phyloP scores from a whole-genome alignment of 2,888 invertebrate genomes.

The Micoletzkya japonica region DNA sequence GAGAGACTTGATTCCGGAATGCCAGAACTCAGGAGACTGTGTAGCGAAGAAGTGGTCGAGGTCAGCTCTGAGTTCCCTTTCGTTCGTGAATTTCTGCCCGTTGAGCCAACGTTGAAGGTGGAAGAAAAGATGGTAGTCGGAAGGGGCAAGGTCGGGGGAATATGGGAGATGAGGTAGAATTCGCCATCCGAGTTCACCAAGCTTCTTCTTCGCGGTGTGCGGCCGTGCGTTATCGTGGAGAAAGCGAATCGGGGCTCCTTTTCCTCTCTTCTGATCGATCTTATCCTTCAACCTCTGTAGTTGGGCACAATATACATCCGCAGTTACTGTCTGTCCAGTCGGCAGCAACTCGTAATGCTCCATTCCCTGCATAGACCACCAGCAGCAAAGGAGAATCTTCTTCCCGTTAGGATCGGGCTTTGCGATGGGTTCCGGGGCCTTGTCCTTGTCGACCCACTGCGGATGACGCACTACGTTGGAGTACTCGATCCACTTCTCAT shows the following conservation, averaged over 20 bases:
- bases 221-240: constrained; percentile 21
- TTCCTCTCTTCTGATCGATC: neutral
- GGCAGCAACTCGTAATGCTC: constrained; percentile 3
- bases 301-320: neutral
- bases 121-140: constrained; percentile 10
- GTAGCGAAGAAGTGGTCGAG: neutral
- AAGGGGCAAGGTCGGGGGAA: constrained; percentile 14
- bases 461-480: neutral
- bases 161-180: constrained; percentile 11
- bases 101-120: neutral
- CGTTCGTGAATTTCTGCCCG: neutral
- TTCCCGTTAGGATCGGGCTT: constrained; percentile 5
- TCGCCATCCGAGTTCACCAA: neutral
- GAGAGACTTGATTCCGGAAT: neutral
- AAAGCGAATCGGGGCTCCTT: neutral
- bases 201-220: neutral
- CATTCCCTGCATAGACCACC: constrained; percentile 2
- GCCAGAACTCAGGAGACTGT: neutral
- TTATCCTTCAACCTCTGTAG: neutral
- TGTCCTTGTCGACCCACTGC: neutral
- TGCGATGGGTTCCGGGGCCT: neutral
- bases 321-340: neutral
- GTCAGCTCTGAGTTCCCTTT: neutral
- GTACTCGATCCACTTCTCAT: constrained; percentile 2
- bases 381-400: constrained; percentile 1